Evolutionary conservation across 2,888 invertebrate species (phyloP).

Genomic region (Melangyna quadrimaculata): DNA sequence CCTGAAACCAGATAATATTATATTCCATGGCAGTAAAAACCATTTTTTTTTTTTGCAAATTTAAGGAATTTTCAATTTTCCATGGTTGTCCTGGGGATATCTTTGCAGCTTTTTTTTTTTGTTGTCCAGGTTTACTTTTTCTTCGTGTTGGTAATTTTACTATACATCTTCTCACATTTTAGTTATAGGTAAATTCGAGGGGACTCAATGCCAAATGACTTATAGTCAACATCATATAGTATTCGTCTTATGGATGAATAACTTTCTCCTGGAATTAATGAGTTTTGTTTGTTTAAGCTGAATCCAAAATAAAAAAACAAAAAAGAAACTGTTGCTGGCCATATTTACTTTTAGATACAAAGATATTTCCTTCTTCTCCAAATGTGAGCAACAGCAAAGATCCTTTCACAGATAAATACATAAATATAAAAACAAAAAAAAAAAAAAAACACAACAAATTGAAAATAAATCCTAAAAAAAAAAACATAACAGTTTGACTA

Average conservation of each 20-base stretch:
- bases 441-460: background rate
- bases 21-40: too few relatives aligned
- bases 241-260: conserved; percentile 61
- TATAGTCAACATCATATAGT: conserved; percentile 51
- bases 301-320: conserved; percentile 18
- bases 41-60: too few relatives aligned
- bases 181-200: too few relatives aligned
- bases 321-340: conserved; percentile 45
- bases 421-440: background rate
- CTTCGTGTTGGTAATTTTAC: too few relatives aligned
- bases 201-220: conserved; percentile 43
- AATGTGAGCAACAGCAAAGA: background rate
- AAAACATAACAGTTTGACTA: conserved; percentile 27
- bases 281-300: conserved; percentile 51
- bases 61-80: too few relatives aligned
- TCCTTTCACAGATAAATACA: background rate
- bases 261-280: conserved; percentile 59
- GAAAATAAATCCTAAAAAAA: conserved; percentile 7
- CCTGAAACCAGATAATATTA: too few relatives aligned
- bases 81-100: too few relatives aligned
- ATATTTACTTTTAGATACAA: background rate
- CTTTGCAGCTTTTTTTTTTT: too few relatives aligned
- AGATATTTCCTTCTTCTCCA: background rate
- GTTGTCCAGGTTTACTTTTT: too few relatives aligned
- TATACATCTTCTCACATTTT: too few relatives aligned